These are phyloP conservation scores for Vannuccia rotundouncinata DNA, from an alignment of 2,888 invertebrate species.

Conservation along the genomic window DNA sequence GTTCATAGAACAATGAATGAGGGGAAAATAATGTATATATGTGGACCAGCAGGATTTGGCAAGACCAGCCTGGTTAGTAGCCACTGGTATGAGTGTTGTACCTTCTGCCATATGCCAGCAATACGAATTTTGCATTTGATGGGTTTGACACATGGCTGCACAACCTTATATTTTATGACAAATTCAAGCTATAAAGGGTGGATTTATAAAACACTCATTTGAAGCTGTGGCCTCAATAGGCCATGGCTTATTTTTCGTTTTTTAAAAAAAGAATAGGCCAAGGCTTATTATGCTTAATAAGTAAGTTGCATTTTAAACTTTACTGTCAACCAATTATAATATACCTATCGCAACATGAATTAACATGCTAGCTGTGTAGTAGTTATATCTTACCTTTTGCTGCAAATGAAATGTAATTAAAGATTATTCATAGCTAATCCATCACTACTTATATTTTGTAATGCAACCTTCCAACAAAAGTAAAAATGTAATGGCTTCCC, in stretches of 20 bases:
- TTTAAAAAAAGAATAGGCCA: neutral
- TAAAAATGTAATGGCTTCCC: too few relatives aligned
- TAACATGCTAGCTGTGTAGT: too few relatives aligned
- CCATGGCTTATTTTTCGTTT: neutral
- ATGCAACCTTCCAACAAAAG: too few relatives aligned
- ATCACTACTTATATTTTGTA: too few relatives aligned
- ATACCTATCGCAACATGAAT: neutral
- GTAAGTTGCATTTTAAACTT: conserved; percentile 9
- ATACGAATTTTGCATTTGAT: neutral
- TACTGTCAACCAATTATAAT: neutral
- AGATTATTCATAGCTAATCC: too few relatives aligned
- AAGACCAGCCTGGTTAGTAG: neutral
- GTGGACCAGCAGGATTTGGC: neutral
- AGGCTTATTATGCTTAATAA: conserved; percentile 1
- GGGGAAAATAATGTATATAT: neutral
- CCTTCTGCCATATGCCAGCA: neutral
- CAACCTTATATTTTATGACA: neutral
- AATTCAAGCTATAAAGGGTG: conserved; percentile 1
- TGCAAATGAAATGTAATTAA: too few relatives aligned
- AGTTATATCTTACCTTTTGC: too few relatives aligned
- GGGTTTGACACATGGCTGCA: neutral
- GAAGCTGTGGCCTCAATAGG: conserved; percentile 15
- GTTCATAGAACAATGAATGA: neutral
- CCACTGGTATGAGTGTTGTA: neutral
- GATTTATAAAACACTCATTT: conserved; percentile 15